These are phyloP conservation scores for Agrotis ipsilon DNA, from an alignment of 2,888 invertebrate genomes.

Conservation along the genomic window DNA sequence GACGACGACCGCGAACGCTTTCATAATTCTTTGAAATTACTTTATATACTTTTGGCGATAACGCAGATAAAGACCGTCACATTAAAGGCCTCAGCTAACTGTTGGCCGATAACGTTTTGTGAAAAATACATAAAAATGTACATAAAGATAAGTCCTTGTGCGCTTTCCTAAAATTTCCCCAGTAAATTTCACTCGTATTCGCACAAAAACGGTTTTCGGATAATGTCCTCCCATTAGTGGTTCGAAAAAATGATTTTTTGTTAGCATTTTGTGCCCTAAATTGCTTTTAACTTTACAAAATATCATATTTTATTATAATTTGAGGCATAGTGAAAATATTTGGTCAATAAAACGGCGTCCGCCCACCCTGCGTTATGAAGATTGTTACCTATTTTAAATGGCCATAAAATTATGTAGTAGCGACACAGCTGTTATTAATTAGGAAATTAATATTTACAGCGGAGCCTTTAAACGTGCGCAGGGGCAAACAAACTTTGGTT, in stretches of 20 bases:
- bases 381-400: slow-evolving; percentile 58
- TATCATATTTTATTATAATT: slow-evolving; percentile 71
- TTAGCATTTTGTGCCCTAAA: slow-evolving; percentile 74
- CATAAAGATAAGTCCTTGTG: slow-evolving; percentile 85
- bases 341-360: slow-evolving; percentile 56
- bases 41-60: slow-evolving; percentile 80
- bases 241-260: slow-evolving; percentile 80
- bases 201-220: slow-evolving; percentile 84
- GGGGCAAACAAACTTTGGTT: slow-evolving; percentile 70
- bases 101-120: slow-evolving; percentile 82
- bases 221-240: slow-evolving; percentile 85
- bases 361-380: slow-evolving; percentile 47
- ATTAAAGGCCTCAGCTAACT: slow-evolving; percentile 79
- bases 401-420: slow-evolving; percentile 63
- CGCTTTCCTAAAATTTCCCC: slow-evolving; percentile 79
- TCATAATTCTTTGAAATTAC: slow-evolving; percentile 82
- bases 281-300: slow-evolving; percentile 70
- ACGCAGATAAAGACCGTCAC: slow-evolving; percentile 73
- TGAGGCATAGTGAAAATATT: slow-evolving; percentile 65
- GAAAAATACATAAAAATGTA: slow-evolving; percentile 85
- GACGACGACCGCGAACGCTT: slow-evolving; percentile 68
- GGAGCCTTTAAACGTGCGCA: slow-evolving; percentile 64
- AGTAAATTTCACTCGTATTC: slow-evolving; percentile 84
- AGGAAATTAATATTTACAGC: slow-evolving; percentile 65
- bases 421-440: slow-evolving; percentile 67